phyloP scores from a whole-genome alignment of 2,888 invertebrate genomes.

The Saturnia pavonia region DNA sequence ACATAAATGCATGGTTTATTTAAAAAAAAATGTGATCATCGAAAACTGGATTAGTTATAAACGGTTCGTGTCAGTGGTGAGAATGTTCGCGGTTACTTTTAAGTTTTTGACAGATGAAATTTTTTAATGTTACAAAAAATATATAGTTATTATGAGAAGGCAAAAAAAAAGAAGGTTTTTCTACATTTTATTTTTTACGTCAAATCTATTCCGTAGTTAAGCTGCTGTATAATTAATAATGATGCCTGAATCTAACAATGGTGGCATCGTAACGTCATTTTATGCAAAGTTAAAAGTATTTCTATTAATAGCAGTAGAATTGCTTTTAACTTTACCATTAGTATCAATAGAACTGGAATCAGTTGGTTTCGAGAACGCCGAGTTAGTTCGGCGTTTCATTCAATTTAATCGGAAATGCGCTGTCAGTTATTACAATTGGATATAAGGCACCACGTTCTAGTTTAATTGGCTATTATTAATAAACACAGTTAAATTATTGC shows the following conservation, averaged over 20 bases:
- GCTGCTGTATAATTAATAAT: constrained; percentile 69
- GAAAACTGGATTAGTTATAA: constrained; percentile 70
- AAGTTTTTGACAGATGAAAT: constrained; percentile 67
- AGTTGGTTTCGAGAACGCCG: constrained; percentile 47
- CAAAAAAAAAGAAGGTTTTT: constrained; percentile 65
- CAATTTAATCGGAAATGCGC: constrained; percentile 47
- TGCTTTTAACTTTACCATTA: constrained; percentile 40
- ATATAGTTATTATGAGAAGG: constrained; percentile 30
- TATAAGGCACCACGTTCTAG: constrained; percentile 58
- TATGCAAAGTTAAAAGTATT: constrained; percentile 19
- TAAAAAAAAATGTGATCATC: constrained; percentile 66
- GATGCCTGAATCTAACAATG: constrained; percentile 61
- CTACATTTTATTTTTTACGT: constrained; percentile 74
- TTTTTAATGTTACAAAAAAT: constrained; percentile 67
- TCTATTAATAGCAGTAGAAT: not conserved
- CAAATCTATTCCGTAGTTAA: constrained; percentile 68
- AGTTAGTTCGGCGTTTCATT: constrained; percentile 36
- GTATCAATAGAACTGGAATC: constrained; percentile 77
- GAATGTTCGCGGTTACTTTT: constrained; percentile 70
- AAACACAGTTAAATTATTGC: constrained; percentile 56
- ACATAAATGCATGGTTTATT: constrained; percentile 4
- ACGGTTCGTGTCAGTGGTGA: constrained; percentile 63
- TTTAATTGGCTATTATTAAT: constrained; percentile 64
- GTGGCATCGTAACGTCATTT: constrained; percentile 34
- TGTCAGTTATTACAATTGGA: constrained; percentile 69